These are phyloP conservation scores for Onychomys torridus DNA, from an alignment of 2,797 vertebrate genomes.

Conservation along the genomic window DNA sequence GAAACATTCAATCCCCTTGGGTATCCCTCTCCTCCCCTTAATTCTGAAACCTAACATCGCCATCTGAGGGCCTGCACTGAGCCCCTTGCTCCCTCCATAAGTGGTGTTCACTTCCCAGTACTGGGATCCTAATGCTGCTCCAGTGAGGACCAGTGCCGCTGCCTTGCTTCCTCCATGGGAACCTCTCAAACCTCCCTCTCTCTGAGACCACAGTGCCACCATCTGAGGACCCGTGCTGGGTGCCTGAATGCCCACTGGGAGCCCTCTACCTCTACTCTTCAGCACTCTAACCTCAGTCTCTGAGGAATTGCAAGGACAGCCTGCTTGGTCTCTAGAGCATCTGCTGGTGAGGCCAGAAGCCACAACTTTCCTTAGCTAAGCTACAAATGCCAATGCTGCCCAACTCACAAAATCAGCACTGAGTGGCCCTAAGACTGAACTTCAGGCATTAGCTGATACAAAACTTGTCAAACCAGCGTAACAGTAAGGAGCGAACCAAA, in stretches of 20 bases:
- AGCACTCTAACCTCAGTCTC: neutral
- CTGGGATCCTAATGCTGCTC: neutral
- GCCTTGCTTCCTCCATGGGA: neutral
- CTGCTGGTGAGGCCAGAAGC: neutral
- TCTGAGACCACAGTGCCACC: neutral
- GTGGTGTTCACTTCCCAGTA: neutral
- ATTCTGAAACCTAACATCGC: neutral
- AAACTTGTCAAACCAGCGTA: neutral
- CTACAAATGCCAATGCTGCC: neutral
- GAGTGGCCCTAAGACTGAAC: neutral
- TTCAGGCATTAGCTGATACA: neutral
- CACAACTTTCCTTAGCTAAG: neutral
- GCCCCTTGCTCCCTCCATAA: neutral
- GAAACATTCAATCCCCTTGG: neutral
- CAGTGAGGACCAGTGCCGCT: no score
- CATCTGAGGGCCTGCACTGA: neutral
- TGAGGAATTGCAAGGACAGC: neutral
- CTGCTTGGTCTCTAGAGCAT: neutral
- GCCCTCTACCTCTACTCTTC: neutral
- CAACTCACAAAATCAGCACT: neutral
- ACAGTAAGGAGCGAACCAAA: neutral
- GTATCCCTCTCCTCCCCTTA: neutral
- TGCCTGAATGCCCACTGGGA: neutral
- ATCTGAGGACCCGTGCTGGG: neutral
- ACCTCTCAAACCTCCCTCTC: neutral